phyloP scores from a whole-genome alignment of 35 echinoderm and acorn worm species.

The Lytechinus pictus region DNA sequence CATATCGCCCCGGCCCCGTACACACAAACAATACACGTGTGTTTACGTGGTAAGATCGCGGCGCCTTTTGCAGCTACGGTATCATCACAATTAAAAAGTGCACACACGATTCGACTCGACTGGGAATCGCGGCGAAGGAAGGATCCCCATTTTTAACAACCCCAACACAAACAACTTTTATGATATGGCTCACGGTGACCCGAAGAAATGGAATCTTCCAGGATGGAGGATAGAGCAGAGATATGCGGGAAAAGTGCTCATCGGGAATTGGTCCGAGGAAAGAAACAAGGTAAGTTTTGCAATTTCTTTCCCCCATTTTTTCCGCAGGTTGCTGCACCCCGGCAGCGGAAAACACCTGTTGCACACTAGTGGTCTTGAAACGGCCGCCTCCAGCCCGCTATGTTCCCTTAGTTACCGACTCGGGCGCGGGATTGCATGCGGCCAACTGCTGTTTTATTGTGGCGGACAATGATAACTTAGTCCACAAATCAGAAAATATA shows the following conservation, averaged over 20 bases:
- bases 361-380: not conserved
- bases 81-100: no score
- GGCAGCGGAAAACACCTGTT: not conserved
- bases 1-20: no score
- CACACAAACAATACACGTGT: no score
- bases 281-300: slow-evolving; percentile 75
- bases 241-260: slow-evolving; percentile 73
- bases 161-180: not conserved
- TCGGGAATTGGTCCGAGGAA: slow-evolving; percentile 97
- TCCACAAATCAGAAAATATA: no score
- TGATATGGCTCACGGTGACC: slow-evolving; percentile 93
- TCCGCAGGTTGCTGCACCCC: no score
- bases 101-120: no score
- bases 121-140: no score
- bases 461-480: no score
- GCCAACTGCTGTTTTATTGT: not conserved
- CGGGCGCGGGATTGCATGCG: not conserved
- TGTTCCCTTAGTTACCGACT: not conserved
- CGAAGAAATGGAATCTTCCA: slow-evolving; percentile 83
- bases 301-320: not conserved
- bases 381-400: no score
- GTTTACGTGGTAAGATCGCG: no score
- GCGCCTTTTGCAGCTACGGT: no score
- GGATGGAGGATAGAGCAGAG: slow-evolving; percentile 97
- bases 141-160: no score